These are phyloP conservation scores for Trissolcus basalis DNA, from an alignment of 1,140 invertebrate genomes.

Conservation along the genomic window DNA sequence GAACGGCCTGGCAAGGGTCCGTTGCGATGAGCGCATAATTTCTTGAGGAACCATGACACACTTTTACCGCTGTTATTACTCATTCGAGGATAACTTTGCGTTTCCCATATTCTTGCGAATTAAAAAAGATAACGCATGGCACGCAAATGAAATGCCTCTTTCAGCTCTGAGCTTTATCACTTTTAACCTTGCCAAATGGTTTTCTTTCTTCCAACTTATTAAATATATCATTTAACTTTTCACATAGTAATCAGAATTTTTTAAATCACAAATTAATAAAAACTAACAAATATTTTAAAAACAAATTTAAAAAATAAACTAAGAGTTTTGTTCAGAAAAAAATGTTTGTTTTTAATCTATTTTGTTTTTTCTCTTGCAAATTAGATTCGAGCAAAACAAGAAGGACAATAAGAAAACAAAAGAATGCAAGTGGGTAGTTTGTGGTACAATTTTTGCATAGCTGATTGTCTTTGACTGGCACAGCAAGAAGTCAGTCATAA, in stretches of 20 bases:
- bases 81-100: constrained; percentile 48
- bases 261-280: too few relatives aligned
- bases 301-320: too few relatives aligned
- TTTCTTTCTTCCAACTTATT: too few relatives aligned
- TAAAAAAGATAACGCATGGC: constrained; percentile 35
- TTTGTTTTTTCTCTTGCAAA: too few relatives aligned
- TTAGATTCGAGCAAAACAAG: too few relatives aligned
- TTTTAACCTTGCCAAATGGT: too few relatives aligned
- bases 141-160: constrained; percentile 23
- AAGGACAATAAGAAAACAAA: constrained; percentile 8
- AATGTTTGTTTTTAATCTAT: too few relatives aligned
- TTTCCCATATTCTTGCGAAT: constrained; percentile 53
- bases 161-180: background rate
- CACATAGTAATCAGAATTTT: too few relatives aligned
- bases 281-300: too few relatives aligned
- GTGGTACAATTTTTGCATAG: constrained; percentile 21
- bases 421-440: constrained; percentile 18
- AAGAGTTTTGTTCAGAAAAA: too few relatives aligned
- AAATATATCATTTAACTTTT: too few relatives aligned
- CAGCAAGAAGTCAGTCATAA: constrained; percentile 21
- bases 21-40: constrained; percentile 32
- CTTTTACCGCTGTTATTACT: constrained; percentile 56
- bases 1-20: constrained; percentile 34
- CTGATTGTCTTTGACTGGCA: constrained; percentile 13
- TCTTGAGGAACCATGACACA: constrained; percentile 56